These are phyloP conservation scores for Sarotherodon lohbergeri DNA, from an alignment of 2,113 vertebrate genomes.

Conservation along the genomic window DNA sequence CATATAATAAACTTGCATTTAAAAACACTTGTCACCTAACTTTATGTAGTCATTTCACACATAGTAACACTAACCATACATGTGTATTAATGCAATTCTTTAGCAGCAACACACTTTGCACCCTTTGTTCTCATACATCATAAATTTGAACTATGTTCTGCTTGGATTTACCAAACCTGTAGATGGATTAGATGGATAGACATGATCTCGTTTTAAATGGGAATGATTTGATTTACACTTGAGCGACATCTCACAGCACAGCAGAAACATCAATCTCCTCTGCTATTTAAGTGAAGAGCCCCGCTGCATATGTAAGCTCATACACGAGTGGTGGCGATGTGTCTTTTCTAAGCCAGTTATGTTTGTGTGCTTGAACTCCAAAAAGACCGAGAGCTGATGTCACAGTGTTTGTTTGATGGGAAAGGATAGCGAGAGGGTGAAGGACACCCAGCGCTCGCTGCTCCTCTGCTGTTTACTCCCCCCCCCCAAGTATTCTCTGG, in stretches of 20 bases:
- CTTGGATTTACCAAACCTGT: neutral
- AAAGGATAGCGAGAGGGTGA: conserved; percentile 26
- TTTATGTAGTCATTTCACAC: neutral
- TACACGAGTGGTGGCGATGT: neutral
- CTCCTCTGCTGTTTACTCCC: conserved; percentile 37
- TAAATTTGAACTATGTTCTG: neutral
- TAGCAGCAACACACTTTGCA: neutral
- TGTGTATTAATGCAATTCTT: neutral
- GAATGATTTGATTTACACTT: neutral
- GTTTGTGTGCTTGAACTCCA: neutral
- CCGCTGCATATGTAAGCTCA: neutral
- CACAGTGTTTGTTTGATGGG: conserved; percentile 53
- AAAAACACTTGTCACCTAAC: neutral
- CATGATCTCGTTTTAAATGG: neutral
- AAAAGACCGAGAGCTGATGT: conserved; percentile 21
- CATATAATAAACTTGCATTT: neutral
- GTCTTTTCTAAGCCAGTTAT: neutral
- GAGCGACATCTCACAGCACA: neutral
- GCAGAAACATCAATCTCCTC: neutral
- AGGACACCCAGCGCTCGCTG: conserved; percentile 32
- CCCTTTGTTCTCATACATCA: neutral
- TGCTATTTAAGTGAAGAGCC: neutral
- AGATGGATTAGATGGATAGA: neutral
- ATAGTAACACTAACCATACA: neutral
- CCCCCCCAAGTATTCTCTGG: conserved; percentile 20